Base-by-base conservation (phyloP, 2,888 invertebrate species). In the Pollenia griseotomentosa region DNA sequence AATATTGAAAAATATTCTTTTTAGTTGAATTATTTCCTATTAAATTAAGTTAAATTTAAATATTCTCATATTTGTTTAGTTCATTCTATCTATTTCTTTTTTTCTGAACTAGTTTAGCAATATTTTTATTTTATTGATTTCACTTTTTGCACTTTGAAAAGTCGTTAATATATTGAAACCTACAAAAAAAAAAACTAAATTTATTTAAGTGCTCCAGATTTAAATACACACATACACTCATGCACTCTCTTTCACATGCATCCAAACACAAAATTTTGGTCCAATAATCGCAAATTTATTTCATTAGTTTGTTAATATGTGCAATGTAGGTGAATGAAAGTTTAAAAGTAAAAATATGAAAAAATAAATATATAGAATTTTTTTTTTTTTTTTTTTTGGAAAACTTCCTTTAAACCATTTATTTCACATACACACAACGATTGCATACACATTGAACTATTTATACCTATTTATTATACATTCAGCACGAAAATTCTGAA, bases 251-350 rank as follows among this genome's bases (percentile, higher is more conserved):
- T 8, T 16, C 42, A 23, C 11, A 40, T 40, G 33, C 33, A 48
- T 16, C 16, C 9, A 33, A 23, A 63, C 42, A 33, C 12, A 33
- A 23, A 63, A 44, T 23, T 57, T 42, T 66, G 19, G 40, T 19
- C 14, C 53, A 63, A 85, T 80, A 85, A 85, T 80, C 80, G 85
- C 80, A 85, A 80, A 85, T 85, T 85, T 85, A 85, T 85, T 80
- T 85, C 57, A 80, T 85, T 75, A 85, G 63, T 85, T 85, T 80
- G 46, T 74, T 70, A 75, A 80, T 63, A 65, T 65, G 63, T 57
- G 65, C 55, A 63, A 75, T 75, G 75, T 55, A 85, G 61, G 70
- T 77, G 63, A 75, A 80, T 75, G 63, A 80, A 80, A 71, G 57
- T 80, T 84, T 55, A 33, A 74, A 44, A 74, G 51, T 51, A 55